phyloP scores from a whole-genome alignment of 1,140 invertebrate genomes.

The Diorhabda sublineata region DNA sequence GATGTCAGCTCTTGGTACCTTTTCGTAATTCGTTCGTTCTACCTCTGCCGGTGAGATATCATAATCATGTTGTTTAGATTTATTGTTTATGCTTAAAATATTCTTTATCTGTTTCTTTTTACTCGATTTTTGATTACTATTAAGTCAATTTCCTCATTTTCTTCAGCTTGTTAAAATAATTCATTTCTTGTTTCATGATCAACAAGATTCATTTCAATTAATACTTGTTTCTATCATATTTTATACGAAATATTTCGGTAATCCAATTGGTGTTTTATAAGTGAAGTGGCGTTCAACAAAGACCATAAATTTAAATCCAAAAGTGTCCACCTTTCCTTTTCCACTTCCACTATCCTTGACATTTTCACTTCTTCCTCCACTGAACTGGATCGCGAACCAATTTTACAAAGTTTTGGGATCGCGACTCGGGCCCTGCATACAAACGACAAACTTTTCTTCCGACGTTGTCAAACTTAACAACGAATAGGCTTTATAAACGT shows the following conservation, averaged over 20 bases:
- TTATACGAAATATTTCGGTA: neutral
- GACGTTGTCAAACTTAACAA: conserved; percentile 9
- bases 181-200: no score
- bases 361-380: conserved; percentile 47
- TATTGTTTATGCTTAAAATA: no score
- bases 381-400: conserved; percentile 51
- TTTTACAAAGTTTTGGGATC: conserved; percentile 51
- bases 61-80: no score
- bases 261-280: neutral
- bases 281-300: neutral
- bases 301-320: conserved; percentile 14
- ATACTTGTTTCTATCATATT: no score
- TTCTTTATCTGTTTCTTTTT: no score
- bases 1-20: no score
- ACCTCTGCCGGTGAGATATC: no score
- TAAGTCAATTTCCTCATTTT: no score
- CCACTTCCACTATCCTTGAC: conserved; percentile 19
- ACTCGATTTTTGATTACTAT: no score
- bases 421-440: conserved; percentile 45
- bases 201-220: no score
- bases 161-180: no score
- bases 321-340: conserved; percentile 17
- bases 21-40: no score
- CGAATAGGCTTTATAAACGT: neutral
- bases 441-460: conserved; percentile 40